Evolutionary conservation across 2,888 invertebrate species (phyloP).

Genomic region (Xanthia icteritia): DNA sequence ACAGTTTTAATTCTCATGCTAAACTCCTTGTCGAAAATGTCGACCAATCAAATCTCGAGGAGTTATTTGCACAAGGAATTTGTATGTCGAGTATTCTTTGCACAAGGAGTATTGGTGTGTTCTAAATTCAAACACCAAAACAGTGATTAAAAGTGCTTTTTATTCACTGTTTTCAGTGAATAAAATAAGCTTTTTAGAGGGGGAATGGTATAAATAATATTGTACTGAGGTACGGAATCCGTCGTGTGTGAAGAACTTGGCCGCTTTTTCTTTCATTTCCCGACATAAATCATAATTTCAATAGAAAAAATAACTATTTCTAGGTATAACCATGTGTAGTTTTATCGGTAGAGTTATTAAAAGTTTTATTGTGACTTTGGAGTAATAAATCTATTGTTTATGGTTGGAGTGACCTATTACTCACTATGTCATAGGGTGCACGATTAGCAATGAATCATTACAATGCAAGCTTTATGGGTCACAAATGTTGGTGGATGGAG

Average conservation of each 20-base stretch:
- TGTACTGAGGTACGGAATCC: not conserved
- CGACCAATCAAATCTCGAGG: too few species aligned
- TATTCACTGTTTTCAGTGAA: too few species aligned
- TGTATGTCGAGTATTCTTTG: too few species aligned
- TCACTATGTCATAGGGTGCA: constrained; percentile 27
- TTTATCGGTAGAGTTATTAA: constrained; percentile 50
- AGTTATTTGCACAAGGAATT: too few species aligned
- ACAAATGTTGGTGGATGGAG: constrained; percentile 34
- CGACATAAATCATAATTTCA: constrained; percentile 24
- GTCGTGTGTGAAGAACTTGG: not conserved
- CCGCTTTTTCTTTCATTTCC: constrained; percentile 1
- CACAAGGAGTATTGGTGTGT: too few species aligned
- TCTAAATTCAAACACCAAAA: too few species aligned
- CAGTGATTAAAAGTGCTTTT: too few species aligned
- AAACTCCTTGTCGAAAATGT: too few species aligned
- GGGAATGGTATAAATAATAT: too few species aligned
- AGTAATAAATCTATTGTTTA: constrained; percentile 46
- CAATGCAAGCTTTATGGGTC: constrained; percentile 33
- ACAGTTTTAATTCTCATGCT: too few species aligned
- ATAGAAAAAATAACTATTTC: constrained; percentile 15
- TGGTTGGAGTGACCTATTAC: constrained; percentile 36
- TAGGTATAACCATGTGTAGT: constrained; percentile 29
- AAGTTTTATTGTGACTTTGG: constrained; percentile 40
- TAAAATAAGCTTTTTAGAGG: too few species aligned
- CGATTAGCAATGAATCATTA: constrained; percentile 54